Evolutionary conservation across 1,140 invertebrate species (phyloP).

Genomic region (Chelonus insularis): DNA sequence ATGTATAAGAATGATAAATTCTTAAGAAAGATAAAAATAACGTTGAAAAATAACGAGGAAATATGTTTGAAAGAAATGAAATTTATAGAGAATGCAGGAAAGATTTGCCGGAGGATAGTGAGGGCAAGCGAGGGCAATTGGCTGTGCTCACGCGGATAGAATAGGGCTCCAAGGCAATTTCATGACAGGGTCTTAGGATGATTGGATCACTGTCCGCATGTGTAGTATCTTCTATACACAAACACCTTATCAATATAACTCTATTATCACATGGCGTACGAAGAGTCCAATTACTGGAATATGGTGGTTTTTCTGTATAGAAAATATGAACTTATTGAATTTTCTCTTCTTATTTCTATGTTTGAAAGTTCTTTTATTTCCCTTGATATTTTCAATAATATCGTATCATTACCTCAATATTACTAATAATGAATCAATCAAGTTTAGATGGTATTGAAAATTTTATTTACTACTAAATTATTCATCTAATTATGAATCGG

Average conservation of each 20-base stretch:
- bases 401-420: too few relatives aligned
- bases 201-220: constrained; percentile 48
- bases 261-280: constrained; percentile 38
- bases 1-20: not conserved
- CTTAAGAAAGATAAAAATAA: not conserved
- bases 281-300: constrained; percentile 42
- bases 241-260: constrained; percentile 45
- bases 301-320: constrained; percentile 14
- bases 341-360: not conserved
- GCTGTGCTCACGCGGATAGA: constrained; percentile 45
- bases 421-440: too few relatives aligned
- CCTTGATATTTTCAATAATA: not conserved
- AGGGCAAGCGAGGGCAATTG: constrained; percentile 42
- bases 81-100: constrained; percentile 48
- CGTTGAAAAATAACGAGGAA: not conserved
- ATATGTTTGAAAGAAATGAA: not conserved
- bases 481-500: too few relatives aligned
- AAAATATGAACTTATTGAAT: constrained; percentile 42
- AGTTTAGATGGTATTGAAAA: too few relatives aligned
- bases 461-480: too few relatives aligned
- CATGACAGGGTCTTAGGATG: constrained; percentile 53
- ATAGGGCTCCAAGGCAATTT: constrained; percentile 51
- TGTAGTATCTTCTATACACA: constrained; percentile 22
- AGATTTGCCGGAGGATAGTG: constrained; percentile 41
- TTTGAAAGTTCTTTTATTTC: not conserved